phyloP scores from a whole-genome alignment of 92 coral and sea anemone species.

The Muricea muricata region DNA sequence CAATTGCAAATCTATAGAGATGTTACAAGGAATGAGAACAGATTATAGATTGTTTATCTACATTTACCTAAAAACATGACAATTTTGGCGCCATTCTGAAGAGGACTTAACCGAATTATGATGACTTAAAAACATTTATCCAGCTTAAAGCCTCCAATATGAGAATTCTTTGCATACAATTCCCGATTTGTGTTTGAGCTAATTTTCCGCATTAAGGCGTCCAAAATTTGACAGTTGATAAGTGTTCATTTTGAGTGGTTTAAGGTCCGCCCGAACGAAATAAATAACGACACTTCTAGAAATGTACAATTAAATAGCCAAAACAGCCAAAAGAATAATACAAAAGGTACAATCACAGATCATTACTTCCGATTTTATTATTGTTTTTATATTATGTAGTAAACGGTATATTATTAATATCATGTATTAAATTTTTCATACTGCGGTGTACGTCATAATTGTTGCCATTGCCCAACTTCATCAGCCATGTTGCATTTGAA shows the following conservation, averaged over 20 bases:
- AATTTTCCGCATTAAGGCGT: not conserved
- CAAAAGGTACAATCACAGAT: too few species aligned
- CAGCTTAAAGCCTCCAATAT: not conserved
- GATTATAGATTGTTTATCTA: not conserved
- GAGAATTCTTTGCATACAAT: not conserved
- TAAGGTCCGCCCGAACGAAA: not conserved
- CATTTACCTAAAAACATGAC: not conserved
- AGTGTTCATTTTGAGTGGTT: not conserved
- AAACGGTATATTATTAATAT: too few species aligned
- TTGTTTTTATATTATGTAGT: too few species aligned
- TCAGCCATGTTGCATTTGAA: too few species aligned
- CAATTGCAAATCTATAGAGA: not conserved
- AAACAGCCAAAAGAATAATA: too few species aligned
- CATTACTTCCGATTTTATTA: too few species aligned
- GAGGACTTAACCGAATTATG: not conserved
- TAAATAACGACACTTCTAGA: not conserved
- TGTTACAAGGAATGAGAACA: not conserved
- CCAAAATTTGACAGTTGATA: not conserved
- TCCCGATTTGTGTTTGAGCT: not conserved
- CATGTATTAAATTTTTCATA: too few species aligned
- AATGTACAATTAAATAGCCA: not conserved
- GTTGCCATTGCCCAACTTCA: too few species aligned
- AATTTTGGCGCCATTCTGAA: constrained; percentile 37
- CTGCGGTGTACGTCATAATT: too few species aligned
- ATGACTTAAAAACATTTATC: constrained; percentile 2